phyloP scores from a whole-genome alignment of 2,113 vertebrate genomes.

The Felis chaus region DNA sequence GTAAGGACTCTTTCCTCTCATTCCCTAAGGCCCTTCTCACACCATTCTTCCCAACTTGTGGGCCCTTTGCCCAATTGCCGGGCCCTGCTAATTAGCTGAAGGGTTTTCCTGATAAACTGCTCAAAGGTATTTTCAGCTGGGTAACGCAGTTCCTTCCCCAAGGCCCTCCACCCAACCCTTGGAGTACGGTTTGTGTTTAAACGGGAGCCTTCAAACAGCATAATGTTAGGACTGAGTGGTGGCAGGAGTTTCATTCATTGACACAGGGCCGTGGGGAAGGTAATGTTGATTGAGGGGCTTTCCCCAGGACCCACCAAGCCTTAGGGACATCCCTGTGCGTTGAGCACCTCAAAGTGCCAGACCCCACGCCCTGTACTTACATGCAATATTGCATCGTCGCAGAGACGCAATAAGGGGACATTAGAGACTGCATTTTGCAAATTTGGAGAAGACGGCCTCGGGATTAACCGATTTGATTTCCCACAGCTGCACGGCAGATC shows the following conservation, averaged over 20 bases:
- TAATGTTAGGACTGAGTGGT: fast-evolving
- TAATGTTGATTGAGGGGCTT: neutral
- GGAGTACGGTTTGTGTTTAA: neutral
- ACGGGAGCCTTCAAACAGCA: neutral
- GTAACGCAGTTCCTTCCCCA: neutral
- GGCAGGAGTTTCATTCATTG: neutral
- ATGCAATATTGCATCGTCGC: fast-evolving
- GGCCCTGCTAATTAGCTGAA: neutral
- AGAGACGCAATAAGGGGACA: neutral
- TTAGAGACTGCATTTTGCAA: neutral
- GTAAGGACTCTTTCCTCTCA: fast-evolving
- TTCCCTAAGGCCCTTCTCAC: neutral
- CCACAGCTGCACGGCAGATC: neutral
- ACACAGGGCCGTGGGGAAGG: neutral
- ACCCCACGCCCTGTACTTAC: fast-evolving
- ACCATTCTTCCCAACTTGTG: neutral
- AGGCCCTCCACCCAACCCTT: neutral
- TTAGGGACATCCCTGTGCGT: neutral
- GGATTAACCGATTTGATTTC: neutral
- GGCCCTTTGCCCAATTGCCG: neutral
- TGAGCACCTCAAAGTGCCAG: fast-evolving
- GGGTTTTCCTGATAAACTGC: neutral
- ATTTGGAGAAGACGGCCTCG: neutral
- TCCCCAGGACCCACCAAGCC: neutral
- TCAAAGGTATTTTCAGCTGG: neutral